Percentiles rank a stretch among this genome's conserved stretches.
phyloP scores from a whole-genome alignment of 2,888 invertebrate genomes.

The Apotomis betuletana region DNA sequence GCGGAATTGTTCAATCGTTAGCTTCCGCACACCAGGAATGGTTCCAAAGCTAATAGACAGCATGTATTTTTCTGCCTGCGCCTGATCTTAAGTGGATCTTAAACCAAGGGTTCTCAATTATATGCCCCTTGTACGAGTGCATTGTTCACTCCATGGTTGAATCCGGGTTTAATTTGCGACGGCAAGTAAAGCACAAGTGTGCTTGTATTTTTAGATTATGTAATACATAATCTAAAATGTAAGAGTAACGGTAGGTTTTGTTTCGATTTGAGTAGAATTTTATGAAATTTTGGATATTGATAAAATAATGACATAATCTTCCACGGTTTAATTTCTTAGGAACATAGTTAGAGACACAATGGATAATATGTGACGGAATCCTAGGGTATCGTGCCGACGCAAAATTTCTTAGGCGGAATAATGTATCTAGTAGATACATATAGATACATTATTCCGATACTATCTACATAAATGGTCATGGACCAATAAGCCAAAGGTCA shows the following conservation, averaged over 20 bases:
- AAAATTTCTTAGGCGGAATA: no score
- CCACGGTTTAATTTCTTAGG: no score
- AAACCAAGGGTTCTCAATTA: slow-evolving; percentile 37
- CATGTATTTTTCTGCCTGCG: slow-evolving; percentile 11
- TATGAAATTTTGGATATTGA: not conserved
- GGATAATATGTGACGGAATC: no score
- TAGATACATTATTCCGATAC: no score
- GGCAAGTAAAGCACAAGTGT: slow-evolving; percentile 12
- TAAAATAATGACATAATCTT: no score
- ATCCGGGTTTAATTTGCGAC: slow-evolving; percentile 23
- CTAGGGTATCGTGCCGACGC: no score
- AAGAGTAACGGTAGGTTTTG: not conserved
- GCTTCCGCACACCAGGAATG: not conserved
- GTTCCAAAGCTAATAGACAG: not conserved
- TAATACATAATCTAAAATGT: no score
- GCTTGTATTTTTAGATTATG: not conserved
- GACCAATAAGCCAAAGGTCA: no score
- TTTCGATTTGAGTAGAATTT: not conserved
- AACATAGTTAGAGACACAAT: no score
- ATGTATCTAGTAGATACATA: no score
- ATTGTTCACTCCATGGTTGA: slow-evolving; percentile 13
- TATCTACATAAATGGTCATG: no score
- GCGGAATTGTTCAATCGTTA: not conserved
- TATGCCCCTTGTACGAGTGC: slow-evolving; percentile 19
- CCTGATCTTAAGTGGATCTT: slow-evolving; percentile 14